Conservation (phyloP, 2,888 invertebrate genomes). For the Cylloceria caligata region DNA sequence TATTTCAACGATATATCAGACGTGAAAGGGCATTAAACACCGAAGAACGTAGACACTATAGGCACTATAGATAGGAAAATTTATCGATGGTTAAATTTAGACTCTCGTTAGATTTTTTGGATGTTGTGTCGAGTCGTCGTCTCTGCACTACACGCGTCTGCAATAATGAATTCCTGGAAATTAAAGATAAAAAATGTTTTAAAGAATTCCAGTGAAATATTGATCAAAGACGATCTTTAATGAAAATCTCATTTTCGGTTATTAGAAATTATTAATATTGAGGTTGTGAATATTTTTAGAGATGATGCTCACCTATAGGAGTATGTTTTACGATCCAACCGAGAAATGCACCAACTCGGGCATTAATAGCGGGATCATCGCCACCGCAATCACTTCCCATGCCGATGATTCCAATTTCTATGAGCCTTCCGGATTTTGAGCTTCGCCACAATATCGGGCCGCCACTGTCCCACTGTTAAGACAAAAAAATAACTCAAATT, state of each 20-base stretch:
- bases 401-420: slow-evolving; percentile 86
- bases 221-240: too few relatives aligned
- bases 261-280: background rate
- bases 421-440: slow-evolving; percentile 73
- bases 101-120: background rate
- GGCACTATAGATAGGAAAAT: background rate
- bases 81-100: slow-evolving; percentile 18
- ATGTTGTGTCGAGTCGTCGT: background rate
- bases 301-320: slow-evolving; percentile 68
- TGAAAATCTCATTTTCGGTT: background rate
- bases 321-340: slow-evolving; percentile 86
- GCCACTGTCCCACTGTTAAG: slow-evolving; percentile 84
- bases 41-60: too few relatives aligned
- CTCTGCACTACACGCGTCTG: slow-evolving; percentile 64
- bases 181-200: slow-evolving; percentile 16
- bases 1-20: slow-evolving; percentile 21
- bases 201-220: background rate
- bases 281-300: background rate
- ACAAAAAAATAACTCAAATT: background rate
- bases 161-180: slow-evolving; percentile 71
- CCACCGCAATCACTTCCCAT: slow-evolving; percentile 86
- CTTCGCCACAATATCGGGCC: slow-evolving; percentile 87
- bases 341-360: slow-evolving; percentile 86
- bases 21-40: too few relatives aligned
- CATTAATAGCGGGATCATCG: slow-evolving; percentile 86